Base-by-base conservation (phyloP, 2,888 invertebrate species). In the Apoda limacodes region DNA sequence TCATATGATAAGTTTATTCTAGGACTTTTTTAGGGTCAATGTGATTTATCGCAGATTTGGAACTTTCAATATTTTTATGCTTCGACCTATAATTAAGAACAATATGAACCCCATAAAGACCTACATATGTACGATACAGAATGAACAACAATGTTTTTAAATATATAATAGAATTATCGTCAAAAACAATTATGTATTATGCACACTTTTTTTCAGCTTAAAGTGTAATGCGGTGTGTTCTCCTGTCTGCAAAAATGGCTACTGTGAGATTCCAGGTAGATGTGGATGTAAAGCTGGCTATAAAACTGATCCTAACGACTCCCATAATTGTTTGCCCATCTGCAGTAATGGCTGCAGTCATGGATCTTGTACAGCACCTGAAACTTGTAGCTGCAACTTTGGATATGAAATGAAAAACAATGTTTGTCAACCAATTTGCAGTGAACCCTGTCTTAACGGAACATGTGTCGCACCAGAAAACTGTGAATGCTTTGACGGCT, bases 181-280 rank as follows among this genome's bases (percentile, higher is more conserved):
- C n/a, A n/a, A n/a, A n/a, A n/a, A n/a, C n/a, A n/a, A n/a, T n/a
- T n/a, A n/a, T n/a, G n/a, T n/a, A n/a, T n/a, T n/a, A n/a, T n/a
- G n/a, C n/a, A n/a, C n/a, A n/a, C n/a, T n/a, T n/a, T n/a, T n/a
- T n/a, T 17, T 17, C 17, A 17, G 17, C 7, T 17, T 17, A 17
- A 46, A 43, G 1, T 66, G 66, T 19, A 44, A 50, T 31, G 58
- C 62, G 1, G 36, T 50, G n/a, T 84, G 85, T 37, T 43, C 51
- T 1, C 61, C 69, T 6, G 63, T 65, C 5, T 84, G 84, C 28
- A 48, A 63, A 1, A 83, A 85, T 46, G 82, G 82, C 3, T 45
- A 40, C 1, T 84, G 84, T 41, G 50, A 67, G 0, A 69, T 68
- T 1, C 82, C 83, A 1, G 67, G 81, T 25, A 60, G 54, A 0